Evolutionary conservation across 1,140 invertebrate genomes (phyloP).

Genomic region (Pemphigus obesinymphae): DNA sequence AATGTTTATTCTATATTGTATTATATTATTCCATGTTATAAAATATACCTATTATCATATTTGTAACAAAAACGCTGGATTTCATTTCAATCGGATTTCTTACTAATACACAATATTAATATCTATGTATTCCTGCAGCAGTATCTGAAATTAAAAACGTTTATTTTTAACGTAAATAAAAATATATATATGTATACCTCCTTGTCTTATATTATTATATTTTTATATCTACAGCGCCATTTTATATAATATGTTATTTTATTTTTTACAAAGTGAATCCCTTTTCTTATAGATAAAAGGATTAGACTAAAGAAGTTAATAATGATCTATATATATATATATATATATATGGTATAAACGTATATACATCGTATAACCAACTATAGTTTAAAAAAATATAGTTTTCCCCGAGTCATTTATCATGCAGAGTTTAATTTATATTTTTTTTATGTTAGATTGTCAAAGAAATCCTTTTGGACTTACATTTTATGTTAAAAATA

Average conservation of each 20-base stretch:
- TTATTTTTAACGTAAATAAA: background rate
- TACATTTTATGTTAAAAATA: slow-evolving; percentile 8
- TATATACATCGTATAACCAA: too few relatives aligned
- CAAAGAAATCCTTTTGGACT: background rate
- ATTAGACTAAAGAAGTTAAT: background rate
- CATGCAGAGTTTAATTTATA: background rate
- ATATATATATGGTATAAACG: background rate
- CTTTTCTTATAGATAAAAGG: background rate
- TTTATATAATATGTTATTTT: background rate
- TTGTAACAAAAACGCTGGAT: too few relatives aligned
- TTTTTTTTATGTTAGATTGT: background rate
- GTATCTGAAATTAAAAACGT: background rate
- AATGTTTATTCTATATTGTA: too few relatives aligned
- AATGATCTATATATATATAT: background rate
- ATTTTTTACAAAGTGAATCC: background rate
- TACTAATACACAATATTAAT: too few relatives aligned
- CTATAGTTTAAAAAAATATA: background rate
- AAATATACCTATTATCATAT: too few relatives aligned
- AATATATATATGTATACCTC: background rate
- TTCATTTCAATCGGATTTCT: too few relatives aligned
- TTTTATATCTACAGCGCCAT: background rate
- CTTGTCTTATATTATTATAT: background rate
- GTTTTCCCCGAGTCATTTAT: background rate
- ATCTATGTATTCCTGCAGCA: too few relatives aligned
- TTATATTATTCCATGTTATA: too few relatives aligned